Evolutionary conservation across 2,797 vertebrate species (phyloP).

Genomic region (Cephalopachus bancanus): DNA sequence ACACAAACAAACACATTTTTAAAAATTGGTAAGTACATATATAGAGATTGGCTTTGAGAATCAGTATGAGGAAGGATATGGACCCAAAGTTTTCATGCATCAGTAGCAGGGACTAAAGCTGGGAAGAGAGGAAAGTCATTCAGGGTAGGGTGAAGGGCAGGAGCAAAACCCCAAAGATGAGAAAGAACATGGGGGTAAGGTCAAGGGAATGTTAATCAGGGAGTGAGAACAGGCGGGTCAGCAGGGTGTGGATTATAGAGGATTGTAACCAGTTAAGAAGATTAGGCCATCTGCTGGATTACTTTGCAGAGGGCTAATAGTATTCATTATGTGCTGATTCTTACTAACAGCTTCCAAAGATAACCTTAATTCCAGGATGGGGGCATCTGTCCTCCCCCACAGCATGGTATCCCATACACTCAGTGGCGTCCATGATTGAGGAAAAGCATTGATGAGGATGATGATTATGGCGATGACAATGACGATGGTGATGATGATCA

Average conservation of each 20-base stretch:
- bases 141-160: not conserved
- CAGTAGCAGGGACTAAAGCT: not conserved
- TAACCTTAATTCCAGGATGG: slow-evolving; percentile 23
- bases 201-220: not conserved
- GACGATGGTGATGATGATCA: not conserved
- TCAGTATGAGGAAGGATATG: not conserved
- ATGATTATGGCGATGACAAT: not conserved
- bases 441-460: not conserved
- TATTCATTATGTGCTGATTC: slow-evolving; percentile 50
- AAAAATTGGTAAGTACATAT: not conserved
- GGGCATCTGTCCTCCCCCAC: not conserved
- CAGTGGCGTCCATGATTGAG: not conserved
- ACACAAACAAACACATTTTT: not conserved
- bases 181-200: not conserved
- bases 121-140: not conserved
- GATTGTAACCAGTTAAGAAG: slow-evolving; percentile 64
- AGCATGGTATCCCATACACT: not conserved
- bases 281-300: slow-evolving; percentile 70
- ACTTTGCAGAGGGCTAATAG: slow-evolving; percentile 77
- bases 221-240: slow-evolving; percentile 49
- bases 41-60: not conserved
- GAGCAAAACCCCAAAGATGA: not conserved
- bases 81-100: not conserved
- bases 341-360: slow-evolving; percentile 32
- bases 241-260: slow-evolving; percentile 39